A percentile compares a stretch with the other conserved stretches of the same genome.
Conservation (phyloP, 2,888 invertebrate genomes). For the Marronus borbonicus region DNA sequence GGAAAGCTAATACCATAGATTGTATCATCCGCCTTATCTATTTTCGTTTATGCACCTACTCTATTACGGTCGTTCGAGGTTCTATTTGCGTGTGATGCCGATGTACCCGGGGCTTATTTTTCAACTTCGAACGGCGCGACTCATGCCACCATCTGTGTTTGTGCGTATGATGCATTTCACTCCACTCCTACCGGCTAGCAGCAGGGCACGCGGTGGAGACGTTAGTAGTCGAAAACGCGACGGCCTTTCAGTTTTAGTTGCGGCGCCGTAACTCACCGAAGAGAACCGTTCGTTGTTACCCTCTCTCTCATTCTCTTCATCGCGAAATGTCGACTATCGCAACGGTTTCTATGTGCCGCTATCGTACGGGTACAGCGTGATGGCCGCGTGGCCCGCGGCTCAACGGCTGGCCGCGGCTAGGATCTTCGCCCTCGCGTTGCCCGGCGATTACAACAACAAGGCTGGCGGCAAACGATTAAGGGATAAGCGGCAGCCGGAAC, state of each 20-base stretch:
- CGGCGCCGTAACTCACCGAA: constrained; percentile 12
- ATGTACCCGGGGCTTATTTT: no score
- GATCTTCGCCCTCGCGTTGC: constrained; percentile 69
- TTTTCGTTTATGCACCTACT: no score
- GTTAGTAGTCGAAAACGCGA: no score
- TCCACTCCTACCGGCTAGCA: no score
- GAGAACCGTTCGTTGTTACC: background rate
- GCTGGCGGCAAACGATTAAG: background rate
- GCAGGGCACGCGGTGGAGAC: no score
- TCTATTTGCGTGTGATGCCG: no score
- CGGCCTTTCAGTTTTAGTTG: background rate
- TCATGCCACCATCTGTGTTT: no score
- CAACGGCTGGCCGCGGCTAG: constrained; percentile 73
- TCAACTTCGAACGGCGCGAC: no score
- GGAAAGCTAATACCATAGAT: no score
- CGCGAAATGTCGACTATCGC: background rate
- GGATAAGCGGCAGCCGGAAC: background rate
- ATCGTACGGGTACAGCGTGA: constrained; percentile 49
- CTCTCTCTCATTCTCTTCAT: background rate
- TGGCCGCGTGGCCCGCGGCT: constrained; percentile 70
- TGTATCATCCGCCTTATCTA: no score
- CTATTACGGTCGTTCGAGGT: no score
- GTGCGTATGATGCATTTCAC: no score
- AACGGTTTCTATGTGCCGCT: constrained; percentile 39
- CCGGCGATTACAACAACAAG: constrained; percentile 43